Conservation (phyloP, 2,888 invertebrate genomes). For the Phaonia tiefii region DNA sequence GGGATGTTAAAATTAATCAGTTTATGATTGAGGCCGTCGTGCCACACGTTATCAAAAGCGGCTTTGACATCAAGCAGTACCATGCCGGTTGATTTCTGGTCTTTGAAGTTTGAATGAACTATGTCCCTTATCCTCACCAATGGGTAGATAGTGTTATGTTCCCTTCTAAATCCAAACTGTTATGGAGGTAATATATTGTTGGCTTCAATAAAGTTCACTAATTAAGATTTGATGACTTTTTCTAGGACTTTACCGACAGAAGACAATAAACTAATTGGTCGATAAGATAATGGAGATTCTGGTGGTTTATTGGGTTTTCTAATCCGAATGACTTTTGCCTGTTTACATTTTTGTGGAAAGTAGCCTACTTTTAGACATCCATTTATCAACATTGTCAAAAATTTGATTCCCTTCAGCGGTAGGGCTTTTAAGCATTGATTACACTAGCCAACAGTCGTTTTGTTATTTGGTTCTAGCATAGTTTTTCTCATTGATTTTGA, state of each 20-base stretch:
- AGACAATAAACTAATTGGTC: constrained; percentile 60
- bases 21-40: no score
- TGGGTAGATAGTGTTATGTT: constrained; percentile 72
- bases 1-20: no score
- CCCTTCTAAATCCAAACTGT: constrained; percentile 65
- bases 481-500: no score
- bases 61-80: no score
- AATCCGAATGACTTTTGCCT: constrained; percentile 10
- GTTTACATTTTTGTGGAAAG: constrained; percentile 20
- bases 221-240: constrained; percentile 54
- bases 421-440: constrained; percentile 27
- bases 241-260: constrained; percentile 60
- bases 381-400: not conserved
- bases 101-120: constrained; percentile 68
- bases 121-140: constrained; percentile 69
- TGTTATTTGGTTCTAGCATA: no score
- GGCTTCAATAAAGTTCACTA: constrained; percentile 44
- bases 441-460: no score
- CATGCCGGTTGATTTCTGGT: constrained; percentile 68
- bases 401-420: constrained; percentile 29
- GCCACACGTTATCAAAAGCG: no score
- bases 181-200: constrained; percentile 44
- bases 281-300: constrained; percentile 39
- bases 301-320: constrained; percentile 26
- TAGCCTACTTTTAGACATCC: not conserved